Evolutionary conservation across 1,140 invertebrate species (phyloP), one percentile per base, ranked within the genome.

Genomic region (Ctenoplectra terminalis): DNA sequence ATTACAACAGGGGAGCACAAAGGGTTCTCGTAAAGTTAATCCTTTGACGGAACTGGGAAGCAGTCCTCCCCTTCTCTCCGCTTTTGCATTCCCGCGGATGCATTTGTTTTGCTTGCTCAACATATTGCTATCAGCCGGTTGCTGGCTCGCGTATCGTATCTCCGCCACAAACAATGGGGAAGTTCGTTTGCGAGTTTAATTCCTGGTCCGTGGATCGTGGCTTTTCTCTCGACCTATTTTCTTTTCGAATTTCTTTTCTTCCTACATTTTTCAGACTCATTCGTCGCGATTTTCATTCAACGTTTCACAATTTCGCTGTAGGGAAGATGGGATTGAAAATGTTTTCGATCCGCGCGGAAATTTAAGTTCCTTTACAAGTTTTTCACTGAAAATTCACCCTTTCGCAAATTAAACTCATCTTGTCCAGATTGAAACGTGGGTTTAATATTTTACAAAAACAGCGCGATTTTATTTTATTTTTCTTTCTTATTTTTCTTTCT

Each of bases 141-240:
- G 46, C 43, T 46, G 26, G 11, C 20, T 11, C 20, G 29, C 20
- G 23, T 61, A 8, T 69, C 29, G 69, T 20, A 50, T 72, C 37
- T 23, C 6, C n/a, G 20, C 23, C 29, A 40, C 40, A 48, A 40
- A 40, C 58, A 63, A 71, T 40, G 31, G 31, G 23, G 31, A 54
- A 54, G 3, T 70, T 54, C 31, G 15, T 46, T 7, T 23, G 23
- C 31, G 46, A 13, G 56, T 60, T 76, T 76, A 76, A 76, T 56
- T 76, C 46, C 74, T 50, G 8, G 7, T 13, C 15, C 29, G 1
- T 11, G 31, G 26, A n/a, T 26, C 54, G 54, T n/a, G 2, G 20
- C 31, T 48, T 48, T 20, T 9, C 7, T 11, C 61, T 3, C 11
- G 63, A 26, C 63, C 23, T 26, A 66, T 67, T 50, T 67, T 48